A percentile compares a stretch with the other conserved stretches of the same genome.
Evolutionary conservation across 1,140 invertebrate genomes (phyloP).

Genomic region (Aradophagus sp.): DNA sequence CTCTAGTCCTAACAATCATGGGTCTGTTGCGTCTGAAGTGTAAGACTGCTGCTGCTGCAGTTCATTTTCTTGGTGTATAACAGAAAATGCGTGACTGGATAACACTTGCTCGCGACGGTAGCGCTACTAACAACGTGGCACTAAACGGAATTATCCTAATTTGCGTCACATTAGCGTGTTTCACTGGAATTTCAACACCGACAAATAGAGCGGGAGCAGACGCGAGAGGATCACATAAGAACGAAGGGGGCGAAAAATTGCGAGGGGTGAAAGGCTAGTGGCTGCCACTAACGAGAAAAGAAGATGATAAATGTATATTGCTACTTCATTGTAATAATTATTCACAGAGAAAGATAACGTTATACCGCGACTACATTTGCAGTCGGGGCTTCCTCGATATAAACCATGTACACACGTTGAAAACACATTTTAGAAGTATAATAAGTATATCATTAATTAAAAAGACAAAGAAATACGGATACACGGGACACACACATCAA

Average conservation of each 20-base stretch:
- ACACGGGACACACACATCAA: constrained; percentile 28
- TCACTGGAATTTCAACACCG: constrained; percentile 12
- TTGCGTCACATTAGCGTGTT: constrained; percentile 28
- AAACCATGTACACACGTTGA: constrained; percentile 59
- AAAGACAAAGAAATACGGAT: constrained; percentile 15
- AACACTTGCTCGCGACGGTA: neutral
- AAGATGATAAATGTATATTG: constrained; percentile 55
- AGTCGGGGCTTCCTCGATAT: constrained; percentile 60
- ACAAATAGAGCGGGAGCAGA: constrained; percentile 12
- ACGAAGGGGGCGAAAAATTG: no score
- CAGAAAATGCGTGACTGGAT: no score
- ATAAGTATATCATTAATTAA: constrained; percentile 54
- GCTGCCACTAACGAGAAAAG: constrained; percentile 22
- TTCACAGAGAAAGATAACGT: constrained; percentile 56
- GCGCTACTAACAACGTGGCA: constrained; percentile 15
- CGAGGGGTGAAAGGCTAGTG: constrained; percentile 9
- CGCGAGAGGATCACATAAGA: constrained; percentile 10
- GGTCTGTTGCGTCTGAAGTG: no score
- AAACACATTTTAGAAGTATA: constrained; percentile 57
- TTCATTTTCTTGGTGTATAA: no score
- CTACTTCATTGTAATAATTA: constrained; percentile 60
- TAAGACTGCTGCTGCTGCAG: no score
- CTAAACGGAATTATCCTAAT: constrained; percentile 23
- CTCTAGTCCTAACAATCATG: no score
- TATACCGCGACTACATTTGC: constrained; percentile 56